Conservation (phyloP, 2,888 invertebrate genomes). For the Orthosia gothica region DNA sequence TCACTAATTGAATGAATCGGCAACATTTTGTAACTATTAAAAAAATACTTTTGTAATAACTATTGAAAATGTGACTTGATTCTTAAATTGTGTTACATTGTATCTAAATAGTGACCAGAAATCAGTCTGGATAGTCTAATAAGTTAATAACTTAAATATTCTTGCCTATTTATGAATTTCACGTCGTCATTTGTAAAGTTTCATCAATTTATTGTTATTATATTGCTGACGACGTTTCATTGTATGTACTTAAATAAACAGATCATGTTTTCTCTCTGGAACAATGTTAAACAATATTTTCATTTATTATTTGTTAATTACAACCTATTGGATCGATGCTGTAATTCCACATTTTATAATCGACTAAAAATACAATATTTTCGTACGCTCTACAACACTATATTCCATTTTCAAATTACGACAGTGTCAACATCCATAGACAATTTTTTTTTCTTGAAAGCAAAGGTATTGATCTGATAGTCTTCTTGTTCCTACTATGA, state of each 20-base stretch:
- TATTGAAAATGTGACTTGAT: slow-evolving; percentile 27
- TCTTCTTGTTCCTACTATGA: slow-evolving; percentile 72
- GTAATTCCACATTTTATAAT: slow-evolving; percentile 14
- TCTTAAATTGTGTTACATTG: slow-evolving; percentile 17
- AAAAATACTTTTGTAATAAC: slow-evolving; percentile 33
- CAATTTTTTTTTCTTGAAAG: slow-evolving; percentile 32
- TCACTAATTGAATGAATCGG: slow-evolving; percentile 58
- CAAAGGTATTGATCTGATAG: slow-evolving; percentile 49
- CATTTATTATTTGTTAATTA: slow-evolving; percentile 37
- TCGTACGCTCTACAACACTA: slow-evolving; percentile 4
- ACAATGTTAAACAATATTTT: slow-evolving; percentile 5
- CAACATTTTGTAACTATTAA: slow-evolving; percentile 44
- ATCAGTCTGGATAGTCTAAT: slow-evolving; percentile 1
- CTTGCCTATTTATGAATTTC: slow-evolving; percentile 34
- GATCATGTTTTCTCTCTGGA: slow-evolving; percentile 6
- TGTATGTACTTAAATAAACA: slow-evolving; percentile 34
- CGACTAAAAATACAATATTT: slow-evolving; percentile 12
- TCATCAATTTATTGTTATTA: slow-evolving; percentile 39
- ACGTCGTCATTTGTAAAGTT: slow-evolving; percentile 29
- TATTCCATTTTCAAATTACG: slow-evolving; percentile 38
- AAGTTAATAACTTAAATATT: slow-evolving; percentile 22
- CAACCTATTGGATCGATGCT: slow-evolving; percentile 32
- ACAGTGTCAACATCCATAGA: slow-evolving; percentile 23
- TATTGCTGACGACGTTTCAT: slow-evolving; percentile 17
- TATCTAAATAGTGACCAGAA: slow-evolving; percentile 19